Percentiles rank a stretch among this genome's conserved stretches.
These are phyloP conservation scores for Cheilosia urbana DNA, from an alignment of 2,888 invertebrate genomes.

Conservation along the genomic window DNA sequence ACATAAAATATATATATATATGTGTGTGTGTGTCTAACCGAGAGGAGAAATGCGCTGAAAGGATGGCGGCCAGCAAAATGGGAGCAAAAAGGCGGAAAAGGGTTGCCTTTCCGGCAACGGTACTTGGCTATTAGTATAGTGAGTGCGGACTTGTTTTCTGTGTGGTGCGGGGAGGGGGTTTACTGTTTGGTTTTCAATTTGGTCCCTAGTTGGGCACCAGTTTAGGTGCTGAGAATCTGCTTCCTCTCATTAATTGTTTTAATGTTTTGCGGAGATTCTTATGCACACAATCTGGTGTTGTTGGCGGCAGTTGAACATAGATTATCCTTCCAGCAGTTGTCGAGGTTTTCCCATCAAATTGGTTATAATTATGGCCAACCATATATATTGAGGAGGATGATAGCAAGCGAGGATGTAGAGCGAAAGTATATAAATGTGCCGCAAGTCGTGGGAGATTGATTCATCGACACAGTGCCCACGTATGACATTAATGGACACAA, in stretches of 20 bases:
- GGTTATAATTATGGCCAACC: constrained; percentile 7
- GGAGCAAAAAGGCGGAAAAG: constrained; percentile 34
- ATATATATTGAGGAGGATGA: not conserved
- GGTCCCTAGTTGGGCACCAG: constrained; percentile 41
- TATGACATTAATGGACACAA: not conserved
- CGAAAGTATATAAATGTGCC: no score
- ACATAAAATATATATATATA: not conserved
- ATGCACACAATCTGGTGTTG: constrained; percentile 44
- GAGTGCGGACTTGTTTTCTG: constrained; percentile 12
- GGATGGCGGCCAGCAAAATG: not conserved
- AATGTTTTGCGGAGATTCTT: constrained; percentile 53
- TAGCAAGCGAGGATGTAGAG: no score
- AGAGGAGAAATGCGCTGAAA: not conserved
- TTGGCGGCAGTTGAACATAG: constrained; percentile 24
- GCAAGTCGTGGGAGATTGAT: not conserved
- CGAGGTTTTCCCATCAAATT: constrained; percentile 3
- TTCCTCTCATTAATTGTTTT: constrained; percentile 51
- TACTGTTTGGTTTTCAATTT: constrained; percentile 64
- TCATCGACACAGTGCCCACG: not conserved
- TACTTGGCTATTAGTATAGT: constrained; percentile 12
- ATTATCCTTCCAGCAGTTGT: constrained; percentile 8
- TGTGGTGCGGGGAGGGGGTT: not conserved
- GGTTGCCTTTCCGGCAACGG: constrained; percentile 47
- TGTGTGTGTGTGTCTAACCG: no score
- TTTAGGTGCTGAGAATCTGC: constrained; percentile 34